Evolutionary conservation across 2,888 invertebrate genomes (phyloP).

Genomic region (Ochropleura leucogaster): DNA sequence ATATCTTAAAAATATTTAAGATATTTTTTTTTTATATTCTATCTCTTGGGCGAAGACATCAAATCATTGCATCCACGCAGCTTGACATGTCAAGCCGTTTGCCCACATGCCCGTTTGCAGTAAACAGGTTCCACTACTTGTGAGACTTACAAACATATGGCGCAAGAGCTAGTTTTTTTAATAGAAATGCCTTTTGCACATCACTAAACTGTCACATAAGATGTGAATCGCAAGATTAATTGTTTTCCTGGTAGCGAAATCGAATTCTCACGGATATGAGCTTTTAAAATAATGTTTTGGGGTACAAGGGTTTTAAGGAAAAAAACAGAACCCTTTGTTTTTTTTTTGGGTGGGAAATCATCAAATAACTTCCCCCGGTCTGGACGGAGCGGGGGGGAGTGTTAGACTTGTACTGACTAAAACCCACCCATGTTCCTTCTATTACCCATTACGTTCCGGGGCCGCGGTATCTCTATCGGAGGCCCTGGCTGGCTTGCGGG

Average conservation of each 20-base stretch:
- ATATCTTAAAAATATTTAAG: too few species aligned
- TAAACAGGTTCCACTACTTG: constrained; percentile 37
- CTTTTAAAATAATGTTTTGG: neutral
- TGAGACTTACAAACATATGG: constrained; percentile 30
- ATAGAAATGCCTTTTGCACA: constrained; percentile 24
- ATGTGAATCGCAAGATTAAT: constrained; percentile 54
- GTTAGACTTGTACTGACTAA: too few species aligned
- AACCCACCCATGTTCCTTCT: too few species aligned
- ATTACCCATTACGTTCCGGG: too few species aligned
- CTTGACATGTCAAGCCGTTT: constrained; percentile 21
- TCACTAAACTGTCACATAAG: constrained; percentile 44
- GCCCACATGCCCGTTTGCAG: constrained; percentile 46
- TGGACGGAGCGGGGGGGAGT: too few species aligned
- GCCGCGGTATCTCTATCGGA: too few species aligned
- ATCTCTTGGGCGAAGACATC: neutral
- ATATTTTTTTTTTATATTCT: too few species aligned
- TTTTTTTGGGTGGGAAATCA: too few species aligned
- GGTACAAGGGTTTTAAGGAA: too few species aligned
- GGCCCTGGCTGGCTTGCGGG: too few species aligned
- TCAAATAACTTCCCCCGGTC: too few species aligned
- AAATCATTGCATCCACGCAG: neutral
- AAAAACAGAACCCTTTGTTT: too few species aligned
- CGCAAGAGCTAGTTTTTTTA: constrained; percentile 27
- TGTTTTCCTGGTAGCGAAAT: neutral
- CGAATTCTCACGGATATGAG: constrained; percentile 8